Conservation (phyloP, 2,113 vertebrate genomes). For the Lates calcarifer region DNA sequence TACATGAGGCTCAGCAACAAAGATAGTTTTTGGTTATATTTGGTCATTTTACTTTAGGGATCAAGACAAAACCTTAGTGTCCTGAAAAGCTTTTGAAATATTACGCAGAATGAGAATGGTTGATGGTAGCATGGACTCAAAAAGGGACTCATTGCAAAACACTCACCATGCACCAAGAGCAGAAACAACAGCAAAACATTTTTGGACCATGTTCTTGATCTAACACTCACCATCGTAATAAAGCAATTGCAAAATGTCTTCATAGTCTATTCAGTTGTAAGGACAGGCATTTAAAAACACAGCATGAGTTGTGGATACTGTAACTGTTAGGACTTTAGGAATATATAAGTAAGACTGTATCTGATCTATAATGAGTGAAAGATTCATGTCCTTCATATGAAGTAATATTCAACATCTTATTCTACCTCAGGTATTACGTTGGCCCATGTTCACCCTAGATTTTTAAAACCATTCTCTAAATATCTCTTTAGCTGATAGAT, state of each 20-base stretch:
- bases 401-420: not conserved
- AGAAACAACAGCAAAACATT: not conserved
- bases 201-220: slow-evolving; percentile 11
- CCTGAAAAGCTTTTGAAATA: not conserved
- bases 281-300: not conserved
- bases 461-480: not conserved
- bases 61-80: too few relatives aligned
- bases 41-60: too few relatives aligned
- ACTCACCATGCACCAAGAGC: not conserved
- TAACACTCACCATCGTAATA: slow-evolving; percentile 17
- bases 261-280: slow-evolving; percentile 28
- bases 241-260: slow-evolving; percentile 39
- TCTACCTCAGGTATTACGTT: slow-evolving; percentile 5
- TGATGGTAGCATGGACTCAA: not conserved
- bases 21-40: too few relatives aligned
- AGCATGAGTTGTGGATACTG: not conserved
- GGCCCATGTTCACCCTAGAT: not conserved
- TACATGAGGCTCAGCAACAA: not conserved
- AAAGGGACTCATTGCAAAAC: slow-evolving; percentile 1
- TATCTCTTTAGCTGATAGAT: not conserved
- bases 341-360: not conserved
- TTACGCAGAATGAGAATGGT: not conserved
- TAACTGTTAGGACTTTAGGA: not conserved
- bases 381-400: not conserved
- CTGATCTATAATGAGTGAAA: not conserved